Evolutionary conservation across 2,113 vertebrate species (phyloP).

Genomic region (Pithys albifrons): DNA sequence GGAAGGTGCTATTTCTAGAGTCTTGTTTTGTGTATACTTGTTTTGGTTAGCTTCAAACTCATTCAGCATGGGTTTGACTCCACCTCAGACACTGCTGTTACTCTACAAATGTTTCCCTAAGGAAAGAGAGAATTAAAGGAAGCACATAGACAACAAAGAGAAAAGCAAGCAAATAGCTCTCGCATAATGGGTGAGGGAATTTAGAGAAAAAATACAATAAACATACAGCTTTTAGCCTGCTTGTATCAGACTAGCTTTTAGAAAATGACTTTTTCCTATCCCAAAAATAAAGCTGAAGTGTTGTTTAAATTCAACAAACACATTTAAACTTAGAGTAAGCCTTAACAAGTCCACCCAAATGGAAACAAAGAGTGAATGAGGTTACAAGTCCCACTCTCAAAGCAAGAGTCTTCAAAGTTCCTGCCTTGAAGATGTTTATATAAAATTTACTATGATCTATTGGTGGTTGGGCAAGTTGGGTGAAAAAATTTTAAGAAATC

Average conservation of each 20-base stretch:
- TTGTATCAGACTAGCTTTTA: background rate
- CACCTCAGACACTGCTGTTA: background rate
- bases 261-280: background rate
- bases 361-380: background rate
- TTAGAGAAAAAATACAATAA: background rate
- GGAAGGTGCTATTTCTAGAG: background rate
- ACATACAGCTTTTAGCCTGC: background rate
- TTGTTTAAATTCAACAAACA: background rate
- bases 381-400: background rate
- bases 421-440: background rate
- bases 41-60: background rate
- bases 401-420: background rate
- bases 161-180: background rate
- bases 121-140: background rate
- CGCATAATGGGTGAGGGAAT: background rate
- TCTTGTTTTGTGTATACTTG: background rate
- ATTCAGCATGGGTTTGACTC: background rate
- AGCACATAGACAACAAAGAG: background rate
- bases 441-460: background rate
- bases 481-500: background rate
- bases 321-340: background rate
- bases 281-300: background rate
- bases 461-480: background rate
- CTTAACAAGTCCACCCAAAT: background rate
- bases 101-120: background rate